Evolutionary conservation across 2,888 invertebrate genomes (phyloP).

Genomic region (Agrenia bidenticulata): DNA sequence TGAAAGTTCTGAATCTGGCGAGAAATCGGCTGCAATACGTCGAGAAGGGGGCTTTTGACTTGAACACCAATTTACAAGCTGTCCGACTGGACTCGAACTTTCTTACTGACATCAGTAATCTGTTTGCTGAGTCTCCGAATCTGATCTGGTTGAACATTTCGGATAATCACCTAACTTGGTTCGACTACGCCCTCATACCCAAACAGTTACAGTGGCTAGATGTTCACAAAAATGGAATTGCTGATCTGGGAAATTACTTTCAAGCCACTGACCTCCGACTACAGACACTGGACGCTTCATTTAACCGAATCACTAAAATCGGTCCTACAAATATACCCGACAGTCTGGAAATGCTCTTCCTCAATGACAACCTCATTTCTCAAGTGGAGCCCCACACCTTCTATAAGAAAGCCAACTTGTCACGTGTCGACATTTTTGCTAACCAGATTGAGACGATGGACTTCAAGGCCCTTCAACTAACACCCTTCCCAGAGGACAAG

Average conservation of each 20-base stretch:
- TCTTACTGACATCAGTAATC: constrained; percentile 75
- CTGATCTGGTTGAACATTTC: constrained; percentile 87
- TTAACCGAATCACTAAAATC: constrained; percentile 79
- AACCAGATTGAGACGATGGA: constrained; percentile 89
- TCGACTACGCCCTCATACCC: constrained; percentile 84
- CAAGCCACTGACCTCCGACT: constrained; percentile 64
- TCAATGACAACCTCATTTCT: constrained; percentile 83
- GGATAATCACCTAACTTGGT: constrained; percentile 83
- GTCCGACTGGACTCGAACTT: constrained; percentile 83
- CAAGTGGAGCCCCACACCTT: constrained; percentile 86
- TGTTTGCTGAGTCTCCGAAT: constrained; percentile 79
- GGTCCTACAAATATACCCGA: constrained; percentile 72
- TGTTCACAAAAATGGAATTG: constrained; percentile 81
- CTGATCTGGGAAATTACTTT: constrained; percentile 66
- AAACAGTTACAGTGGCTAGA: constrained; percentile 82
- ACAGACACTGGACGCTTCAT: constrained; percentile 85
- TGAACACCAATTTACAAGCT: constrained; percentile 77
- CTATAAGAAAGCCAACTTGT: constrained; percentile 82
- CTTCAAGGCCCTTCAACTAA: constrained; percentile 79
- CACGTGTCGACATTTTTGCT: constrained; percentile 86
- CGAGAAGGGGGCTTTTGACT: constrained; percentile 78
- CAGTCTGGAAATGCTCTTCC: constrained; percentile 79
- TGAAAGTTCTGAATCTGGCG: constrained; percentile 85
- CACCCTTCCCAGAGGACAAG: constrained; percentile 73
- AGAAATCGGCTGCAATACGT: constrained; percentile 77